Conservation (phyloP, 2,797 vertebrate species). For the Morelia viridis region DNA sequence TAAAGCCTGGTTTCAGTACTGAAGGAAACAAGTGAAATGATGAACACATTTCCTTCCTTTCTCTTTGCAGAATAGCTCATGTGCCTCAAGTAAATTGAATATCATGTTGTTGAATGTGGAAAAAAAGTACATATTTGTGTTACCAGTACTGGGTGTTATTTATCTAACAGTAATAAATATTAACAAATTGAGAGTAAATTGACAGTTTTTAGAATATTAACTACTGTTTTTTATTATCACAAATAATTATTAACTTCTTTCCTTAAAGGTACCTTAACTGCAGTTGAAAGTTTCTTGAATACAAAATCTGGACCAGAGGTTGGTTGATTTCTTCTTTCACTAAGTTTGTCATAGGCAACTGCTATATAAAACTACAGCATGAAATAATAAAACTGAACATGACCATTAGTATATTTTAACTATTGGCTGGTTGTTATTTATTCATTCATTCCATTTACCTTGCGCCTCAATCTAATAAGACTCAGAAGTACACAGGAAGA, state of each 20-base stretch:
- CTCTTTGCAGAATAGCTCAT: not conserved
- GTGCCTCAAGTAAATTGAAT: not conserved
- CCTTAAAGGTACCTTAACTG: constrained; percentile 86
- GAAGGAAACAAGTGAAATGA: not conserved
- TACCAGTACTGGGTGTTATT: not conserved
- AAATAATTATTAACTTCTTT: constrained; percentile 22
- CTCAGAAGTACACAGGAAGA: not conserved
- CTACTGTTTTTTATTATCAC: not conserved
- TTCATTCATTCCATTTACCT: not conserved
- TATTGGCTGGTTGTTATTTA: not conserved
- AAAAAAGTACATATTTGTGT: not conserved
- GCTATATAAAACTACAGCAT: not conserved
- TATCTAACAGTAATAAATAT: not conserved
- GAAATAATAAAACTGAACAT: not conserved
- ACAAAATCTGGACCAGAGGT: constrained; percentile 85
- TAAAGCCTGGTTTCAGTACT: not conserved
- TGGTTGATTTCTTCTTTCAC: constrained; percentile 52
- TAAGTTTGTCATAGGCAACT: not conserved
- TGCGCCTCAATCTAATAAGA: not conserved
- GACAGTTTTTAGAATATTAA: not conserved
- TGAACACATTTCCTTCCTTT: not conserved
- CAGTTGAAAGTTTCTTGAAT: constrained; percentile 91
- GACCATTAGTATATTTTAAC: not conserved
- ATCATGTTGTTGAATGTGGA: not conserved
- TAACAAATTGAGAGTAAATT: not conserved